Percentiles rank a stretch among this genome's conserved stretches.
Evolutionary conservation across 2,797 vertebrate genomes (phyloP).

Genomic region (Danio choprae): DNA sequence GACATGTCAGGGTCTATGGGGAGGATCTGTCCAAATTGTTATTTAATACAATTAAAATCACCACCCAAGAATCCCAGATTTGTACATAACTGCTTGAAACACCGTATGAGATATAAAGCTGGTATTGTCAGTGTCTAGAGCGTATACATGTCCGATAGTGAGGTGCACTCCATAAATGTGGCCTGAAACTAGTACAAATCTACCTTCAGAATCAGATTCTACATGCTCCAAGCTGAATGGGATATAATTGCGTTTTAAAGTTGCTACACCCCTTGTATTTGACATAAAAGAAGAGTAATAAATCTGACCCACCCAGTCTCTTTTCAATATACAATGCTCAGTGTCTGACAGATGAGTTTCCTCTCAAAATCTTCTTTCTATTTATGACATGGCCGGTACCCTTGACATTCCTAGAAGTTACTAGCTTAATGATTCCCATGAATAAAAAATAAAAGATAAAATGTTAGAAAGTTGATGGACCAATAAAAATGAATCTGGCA

Average conservation of each 20-base stretch:
- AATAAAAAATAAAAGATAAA: too few relatives aligned
- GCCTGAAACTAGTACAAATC: background rate
- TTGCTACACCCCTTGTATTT: background rate
- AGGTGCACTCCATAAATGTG: background rate
- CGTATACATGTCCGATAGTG: background rate
- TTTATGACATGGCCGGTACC: too few relatives aligned
- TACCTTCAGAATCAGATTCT: conserved; percentile 1
- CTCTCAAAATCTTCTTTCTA: too few relatives aligned
- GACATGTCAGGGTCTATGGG: background rate
- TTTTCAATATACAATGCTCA: conserved; percentile 2
- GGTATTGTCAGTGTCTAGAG: background rate
- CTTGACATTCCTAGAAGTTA: too few relatives aligned
- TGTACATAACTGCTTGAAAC: background rate
- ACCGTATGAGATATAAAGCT: conserved; percentile 10
- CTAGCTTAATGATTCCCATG: too few relatives aligned
- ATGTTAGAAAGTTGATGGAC: too few relatives aligned
- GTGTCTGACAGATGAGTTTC: background rate
- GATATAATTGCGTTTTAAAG: conserved; percentile 10
- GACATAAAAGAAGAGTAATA: background rate
- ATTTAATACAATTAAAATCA: conserved; percentile 19
- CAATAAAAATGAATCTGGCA: too few relatives aligned
- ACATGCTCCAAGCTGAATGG: conserved; percentile 6
- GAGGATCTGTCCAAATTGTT: background rate
- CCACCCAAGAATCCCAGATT: background rate
- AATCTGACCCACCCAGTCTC: conserved; percentile 28